A percentile compares a stretch with the other conserved stretches of the same genome.
phyloP scores from a whole-genome alignment of 2,113 vertebrate species.

The Theropithecus gelada region DNA sequence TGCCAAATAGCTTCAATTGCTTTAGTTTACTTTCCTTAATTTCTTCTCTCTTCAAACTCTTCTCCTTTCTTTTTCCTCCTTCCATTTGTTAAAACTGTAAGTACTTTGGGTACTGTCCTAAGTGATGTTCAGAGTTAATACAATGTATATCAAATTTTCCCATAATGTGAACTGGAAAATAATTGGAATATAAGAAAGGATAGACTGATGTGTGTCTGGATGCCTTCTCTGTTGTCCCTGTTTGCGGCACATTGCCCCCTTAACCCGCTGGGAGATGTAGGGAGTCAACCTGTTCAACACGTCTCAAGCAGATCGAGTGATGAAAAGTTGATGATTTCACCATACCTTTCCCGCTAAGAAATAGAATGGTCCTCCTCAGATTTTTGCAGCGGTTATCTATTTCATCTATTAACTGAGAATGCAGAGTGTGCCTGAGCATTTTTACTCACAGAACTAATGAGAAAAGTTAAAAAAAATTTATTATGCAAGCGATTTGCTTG shows the following conservation, averaged over 20 bases:
- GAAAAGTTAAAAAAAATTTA: not conserved
- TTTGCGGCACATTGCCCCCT: not conserved
- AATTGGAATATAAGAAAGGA: not conserved
- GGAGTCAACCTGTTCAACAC: not conserved
- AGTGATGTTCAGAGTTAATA: not conserved
- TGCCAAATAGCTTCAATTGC: not conserved
- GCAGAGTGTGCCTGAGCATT: not conserved
- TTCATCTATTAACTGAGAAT: not conserved
- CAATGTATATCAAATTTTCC: not conserved
- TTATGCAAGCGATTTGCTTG: not conserved
- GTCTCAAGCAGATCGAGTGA: not conserved
- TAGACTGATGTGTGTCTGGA: not conserved
- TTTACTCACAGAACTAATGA: not conserved
- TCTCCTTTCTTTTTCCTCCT: not conserved
- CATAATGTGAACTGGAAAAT: not conserved
- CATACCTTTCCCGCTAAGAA: not conserved
- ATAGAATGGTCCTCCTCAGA: not conserved
- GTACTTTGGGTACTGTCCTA: not conserved
- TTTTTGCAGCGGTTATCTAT: not conserved
- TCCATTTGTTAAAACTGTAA: not conserved
- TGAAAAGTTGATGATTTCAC: not conserved
- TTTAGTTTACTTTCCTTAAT: not conserved
- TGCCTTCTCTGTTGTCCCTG: not conserved
- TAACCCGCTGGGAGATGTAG: not conserved
- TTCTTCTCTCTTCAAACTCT: not conserved